phyloP scores from a whole-genome alignment of 2,888 invertebrate species.

The Chymomyza caudatula region DNA sequence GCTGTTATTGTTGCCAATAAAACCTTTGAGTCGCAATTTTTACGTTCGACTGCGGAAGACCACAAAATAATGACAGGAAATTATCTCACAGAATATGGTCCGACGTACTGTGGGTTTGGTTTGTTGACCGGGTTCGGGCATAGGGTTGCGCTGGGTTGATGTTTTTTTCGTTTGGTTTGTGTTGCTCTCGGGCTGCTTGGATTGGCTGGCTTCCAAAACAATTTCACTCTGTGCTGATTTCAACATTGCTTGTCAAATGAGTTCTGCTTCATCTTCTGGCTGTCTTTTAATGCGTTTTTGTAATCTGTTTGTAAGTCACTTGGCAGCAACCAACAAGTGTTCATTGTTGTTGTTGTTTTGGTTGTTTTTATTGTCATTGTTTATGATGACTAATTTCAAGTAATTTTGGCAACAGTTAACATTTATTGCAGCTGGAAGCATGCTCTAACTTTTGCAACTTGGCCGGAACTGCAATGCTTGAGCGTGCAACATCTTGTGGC shows the following conservation, averaged over 20 bases:
- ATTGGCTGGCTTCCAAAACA: conserved; percentile 65
- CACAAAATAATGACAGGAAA: conserved; percentile 77
- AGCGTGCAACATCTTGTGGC: background rate
- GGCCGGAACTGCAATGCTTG: background rate
- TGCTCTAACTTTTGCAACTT: background rate
- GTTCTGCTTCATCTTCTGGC: background rate
- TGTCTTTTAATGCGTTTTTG: conserved; percentile 38
- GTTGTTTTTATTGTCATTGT: background rate
- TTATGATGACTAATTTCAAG: background rate
- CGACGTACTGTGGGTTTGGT: conserved; percentile 1
- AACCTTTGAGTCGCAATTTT: conserved; percentile 72
- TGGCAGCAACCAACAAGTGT: background rate
- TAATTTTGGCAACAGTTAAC: background rate
- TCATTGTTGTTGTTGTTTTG: background rate
- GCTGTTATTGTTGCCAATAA: conserved; percentile 49
- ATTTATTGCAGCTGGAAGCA: background rate
- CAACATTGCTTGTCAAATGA: conserved; percentile 19
- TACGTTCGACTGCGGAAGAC: conserved; percentile 75
- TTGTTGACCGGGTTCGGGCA: background rate
- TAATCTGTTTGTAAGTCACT: conserved; percentile 26
- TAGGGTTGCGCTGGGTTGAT: background rate
- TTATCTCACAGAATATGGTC: conserved; percentile 70
- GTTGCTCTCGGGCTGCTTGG: background rate
- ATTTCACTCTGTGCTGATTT: conserved; percentile 65
- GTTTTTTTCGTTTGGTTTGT: background rate